Evolutionary conservation across 2,113 vertebrate genomes (phyloP).

Genomic region (Saguinus imperator): DNA sequence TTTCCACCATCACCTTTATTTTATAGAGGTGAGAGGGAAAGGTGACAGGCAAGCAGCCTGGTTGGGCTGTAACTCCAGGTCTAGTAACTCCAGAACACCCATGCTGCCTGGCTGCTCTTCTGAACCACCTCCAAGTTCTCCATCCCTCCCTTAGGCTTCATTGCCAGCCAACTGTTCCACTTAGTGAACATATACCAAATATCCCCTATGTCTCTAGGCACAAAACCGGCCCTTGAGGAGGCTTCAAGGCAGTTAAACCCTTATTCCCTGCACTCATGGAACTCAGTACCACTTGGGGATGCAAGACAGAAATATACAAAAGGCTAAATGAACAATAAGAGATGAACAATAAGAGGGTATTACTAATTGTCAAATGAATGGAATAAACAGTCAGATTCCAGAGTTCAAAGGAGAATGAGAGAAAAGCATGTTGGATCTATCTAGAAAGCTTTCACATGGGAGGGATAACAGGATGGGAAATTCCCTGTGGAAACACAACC

Average conservation of each 20-base stretch:
- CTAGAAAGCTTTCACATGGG: slow-evolving; percentile 2
- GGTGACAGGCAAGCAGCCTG: background rate
- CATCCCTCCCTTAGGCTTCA: background rate
- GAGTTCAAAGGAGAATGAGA: background rate
- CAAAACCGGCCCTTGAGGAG: background rate
- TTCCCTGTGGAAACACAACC: background rate
- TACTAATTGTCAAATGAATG: slow-evolving; percentile 36
- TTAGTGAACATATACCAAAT: background rate
- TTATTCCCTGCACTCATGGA: background rate
- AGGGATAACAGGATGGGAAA: background rate
- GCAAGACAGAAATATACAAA: slow-evolving; percentile 9
- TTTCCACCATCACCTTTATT: background rate
- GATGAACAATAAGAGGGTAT: background rate
- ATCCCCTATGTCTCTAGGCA: background rate
- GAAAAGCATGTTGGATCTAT: background rate
- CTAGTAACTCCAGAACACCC: background rate
- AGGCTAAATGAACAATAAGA: slow-evolving; percentile 1
- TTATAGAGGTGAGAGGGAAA: background rate
- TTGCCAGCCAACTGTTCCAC: background rate
- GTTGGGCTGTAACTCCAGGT: background rate
- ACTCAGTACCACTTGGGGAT: background rate
- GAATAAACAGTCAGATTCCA: background rate
- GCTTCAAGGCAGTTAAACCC: background rate
- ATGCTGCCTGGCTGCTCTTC: background rate
- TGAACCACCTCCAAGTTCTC: background rate